A percentile compares a stretch with the other conserved stretches of the same genome.
Conservation (phyloP, 2,113 vertebrate species). For the Bujurquina vittata region DNA sequence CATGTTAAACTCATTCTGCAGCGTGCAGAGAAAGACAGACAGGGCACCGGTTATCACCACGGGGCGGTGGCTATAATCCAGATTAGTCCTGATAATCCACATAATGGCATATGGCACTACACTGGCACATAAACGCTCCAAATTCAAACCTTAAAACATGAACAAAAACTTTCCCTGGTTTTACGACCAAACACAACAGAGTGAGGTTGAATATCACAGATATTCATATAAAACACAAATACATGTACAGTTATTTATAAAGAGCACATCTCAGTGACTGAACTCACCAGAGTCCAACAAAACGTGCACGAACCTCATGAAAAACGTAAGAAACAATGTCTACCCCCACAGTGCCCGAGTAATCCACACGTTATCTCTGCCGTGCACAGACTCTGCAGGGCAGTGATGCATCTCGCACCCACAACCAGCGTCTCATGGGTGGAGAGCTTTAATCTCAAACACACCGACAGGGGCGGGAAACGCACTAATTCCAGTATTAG, state of each 20-base stretch:
- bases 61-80: neutral
- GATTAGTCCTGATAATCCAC: neutral
- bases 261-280: neutral
- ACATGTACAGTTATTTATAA: neutral
- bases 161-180: neutral
- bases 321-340: neutral
- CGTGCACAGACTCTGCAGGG: neutral
- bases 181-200: neutral
- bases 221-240: neutral
- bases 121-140: neutral
- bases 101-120: neutral
- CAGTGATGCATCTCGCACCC: neutral
- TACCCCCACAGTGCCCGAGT: neutral
- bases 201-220: neutral
- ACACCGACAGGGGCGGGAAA: neutral
- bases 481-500: neutral
- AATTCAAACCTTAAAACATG: neutral
- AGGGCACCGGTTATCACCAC: neutral
- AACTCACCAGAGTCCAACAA: neutral
- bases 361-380: neutral
- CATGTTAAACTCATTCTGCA: neutral
- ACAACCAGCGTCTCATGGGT: neutral
- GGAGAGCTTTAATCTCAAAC: neutral
- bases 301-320: neutral
- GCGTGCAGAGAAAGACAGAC: neutral